These are phyloP conservation scores for Lasiommata megera DNA, from an alignment of 2,888 invertebrate species.

Conservation along the genomic window DNA sequence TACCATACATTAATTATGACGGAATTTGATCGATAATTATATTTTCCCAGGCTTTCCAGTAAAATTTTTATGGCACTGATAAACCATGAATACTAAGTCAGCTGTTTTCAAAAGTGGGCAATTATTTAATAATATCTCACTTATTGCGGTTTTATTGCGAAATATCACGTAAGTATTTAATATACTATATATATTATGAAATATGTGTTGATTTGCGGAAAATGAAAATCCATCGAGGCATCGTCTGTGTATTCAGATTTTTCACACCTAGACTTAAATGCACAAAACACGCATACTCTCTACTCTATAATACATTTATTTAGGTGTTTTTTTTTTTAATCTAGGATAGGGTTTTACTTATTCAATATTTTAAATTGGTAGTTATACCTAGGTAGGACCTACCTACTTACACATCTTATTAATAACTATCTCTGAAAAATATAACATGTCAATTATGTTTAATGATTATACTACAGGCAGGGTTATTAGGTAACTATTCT, in stretches of 20 bases:
- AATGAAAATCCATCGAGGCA: not conserved
- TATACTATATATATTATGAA: too few relatives aligned
- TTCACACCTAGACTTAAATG: not conserved
- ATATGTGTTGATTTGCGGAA: not conserved
- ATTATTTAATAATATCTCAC: not conserved
- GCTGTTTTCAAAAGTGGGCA: too few relatives aligned
- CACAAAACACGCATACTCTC: not conserved
- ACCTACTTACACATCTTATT: not conserved
- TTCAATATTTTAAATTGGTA: not conserved
- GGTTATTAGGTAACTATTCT: not conserved
- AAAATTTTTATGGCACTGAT: too few relatives aligned
- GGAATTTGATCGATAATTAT: too few relatives aligned
- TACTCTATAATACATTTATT: not conserved
- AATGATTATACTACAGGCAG: conserved; percentile 16
- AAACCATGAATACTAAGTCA: not conserved
- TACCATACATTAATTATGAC: too few relatives aligned
- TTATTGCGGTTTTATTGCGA: too few relatives aligned
- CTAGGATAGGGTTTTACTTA: not conserved
- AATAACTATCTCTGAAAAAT: conserved; percentile 32
- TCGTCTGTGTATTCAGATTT: not conserved
- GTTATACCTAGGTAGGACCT: not conserved
- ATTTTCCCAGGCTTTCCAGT: too few relatives aligned
- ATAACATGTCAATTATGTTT: conserved; percentile 25
- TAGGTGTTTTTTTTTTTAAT: conserved; percentile 16
- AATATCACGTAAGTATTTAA: too few relatives aligned